Evolutionary conservation across 2,797 vertebrate genomes (phyloP).

Genomic region (Peromyscus aztecus): DNA sequence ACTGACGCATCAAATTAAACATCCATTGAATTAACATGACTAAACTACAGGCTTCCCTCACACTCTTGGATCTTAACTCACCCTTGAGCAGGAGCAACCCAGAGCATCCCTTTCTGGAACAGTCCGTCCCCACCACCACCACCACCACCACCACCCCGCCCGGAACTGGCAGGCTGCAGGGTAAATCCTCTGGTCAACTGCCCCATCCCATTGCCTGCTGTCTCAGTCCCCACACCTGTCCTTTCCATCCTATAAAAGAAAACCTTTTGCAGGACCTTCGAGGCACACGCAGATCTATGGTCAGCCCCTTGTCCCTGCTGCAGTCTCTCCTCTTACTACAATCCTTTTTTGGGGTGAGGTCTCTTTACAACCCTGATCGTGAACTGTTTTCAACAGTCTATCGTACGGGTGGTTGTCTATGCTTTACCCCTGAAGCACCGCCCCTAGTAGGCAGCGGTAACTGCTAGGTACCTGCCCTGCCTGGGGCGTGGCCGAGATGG

Average conservation of each 20-base stretch:
- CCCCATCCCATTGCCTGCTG: fast-evolving
- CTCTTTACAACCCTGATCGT: not conserved
- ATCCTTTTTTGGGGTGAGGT: not conserved
- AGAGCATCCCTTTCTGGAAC: not conserved
- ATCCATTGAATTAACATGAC: not conserved
- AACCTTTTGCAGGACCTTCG: not conserved
- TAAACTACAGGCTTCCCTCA: not conserved
- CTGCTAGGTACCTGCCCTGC: no score
- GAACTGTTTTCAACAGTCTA: not conserved
- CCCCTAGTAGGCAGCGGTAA: no score
- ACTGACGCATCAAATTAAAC: not conserved
- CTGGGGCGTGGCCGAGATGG: no score
- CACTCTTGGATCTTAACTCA: not conserved
- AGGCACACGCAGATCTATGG: not conserved
- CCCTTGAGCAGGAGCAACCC: not conserved
- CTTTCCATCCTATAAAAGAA: not conserved
- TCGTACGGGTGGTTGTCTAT: no score
- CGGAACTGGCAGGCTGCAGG: not conserved
- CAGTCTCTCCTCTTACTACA: not conserved
- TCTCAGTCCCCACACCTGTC: not conserved
- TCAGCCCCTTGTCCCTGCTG: not conserved
- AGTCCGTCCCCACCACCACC: not conserved
- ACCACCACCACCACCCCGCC: no score
- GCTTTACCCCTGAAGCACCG: no score
- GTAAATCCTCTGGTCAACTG: not conserved